Percentiles rank a stretch among this genome's conserved stretches.
Conservation (phyloP, 2,888 invertebrate genomes). For the Oxycera nigricornis region DNA sequence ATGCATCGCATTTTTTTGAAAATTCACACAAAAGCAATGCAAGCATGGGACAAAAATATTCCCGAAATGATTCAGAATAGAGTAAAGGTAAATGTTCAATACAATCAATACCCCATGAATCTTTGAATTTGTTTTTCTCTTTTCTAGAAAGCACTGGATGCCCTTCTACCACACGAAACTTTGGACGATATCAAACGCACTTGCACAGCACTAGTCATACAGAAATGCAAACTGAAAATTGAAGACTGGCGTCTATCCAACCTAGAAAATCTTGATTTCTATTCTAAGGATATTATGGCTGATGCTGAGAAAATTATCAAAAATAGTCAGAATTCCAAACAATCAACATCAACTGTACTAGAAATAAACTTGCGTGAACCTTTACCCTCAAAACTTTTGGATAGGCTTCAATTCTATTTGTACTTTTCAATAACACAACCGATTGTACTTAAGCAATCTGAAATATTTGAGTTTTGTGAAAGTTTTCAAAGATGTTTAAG, state of each 20-base stretch:
- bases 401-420: slow-evolving; percentile 56
- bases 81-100: slow-evolving; percentile 49
- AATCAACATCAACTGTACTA: slow-evolving; percentile 51
- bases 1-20: slow-evolving; percentile 51
- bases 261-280: slow-evolving; percentile 56
- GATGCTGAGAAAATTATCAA: slow-evolving; percentile 51
- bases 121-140: slow-evolving; percentile 45
- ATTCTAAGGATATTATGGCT: slow-evolving; percentile 57
- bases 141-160: slow-evolving; percentile 57
- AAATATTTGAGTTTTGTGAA: slow-evolving; percentile 50
- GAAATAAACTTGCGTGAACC: slow-evolving; percentile 48
- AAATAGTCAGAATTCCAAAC: slow-evolving; percentile 44
- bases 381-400: slow-evolving; percentile 54
- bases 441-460: slow-evolving; percentile 49
- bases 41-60: slow-evolving; percentile 53
- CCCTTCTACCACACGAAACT: slow-evolving; percentile 66
- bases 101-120: slow-evolving; percentile 48
- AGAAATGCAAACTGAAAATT: slow-evolving; percentile 64
- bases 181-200: slow-evolving; percentile 63
- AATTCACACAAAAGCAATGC: slow-evolving; percentile 50
- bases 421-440: slow-evolving; percentile 54
- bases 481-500: slow-evolving; percentile 51
- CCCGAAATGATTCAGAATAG: slow-evolving; percentile 54
- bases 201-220: slow-evolving; percentile 64
- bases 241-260: slow-evolving; percentile 67